Evolutionary conservation across 2,888 invertebrate genomes (phyloP).

Genomic region (Cephalotes varians): DNA sequence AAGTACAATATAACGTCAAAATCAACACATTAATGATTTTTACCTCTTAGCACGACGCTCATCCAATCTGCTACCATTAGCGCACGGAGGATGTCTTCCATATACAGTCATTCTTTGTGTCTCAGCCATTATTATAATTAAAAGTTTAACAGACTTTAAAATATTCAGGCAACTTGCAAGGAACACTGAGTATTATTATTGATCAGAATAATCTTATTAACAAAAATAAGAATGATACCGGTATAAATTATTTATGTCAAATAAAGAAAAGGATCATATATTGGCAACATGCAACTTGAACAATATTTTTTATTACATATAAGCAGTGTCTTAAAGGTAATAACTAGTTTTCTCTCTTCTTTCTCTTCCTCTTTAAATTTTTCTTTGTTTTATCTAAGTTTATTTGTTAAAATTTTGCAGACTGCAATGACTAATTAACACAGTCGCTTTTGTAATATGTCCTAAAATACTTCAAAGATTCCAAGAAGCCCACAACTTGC

Average conservation of each 20-base stretch:
- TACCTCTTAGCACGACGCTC: constrained; percentile 90
- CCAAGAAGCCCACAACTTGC: neutral
- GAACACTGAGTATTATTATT: constrained; percentile 44
- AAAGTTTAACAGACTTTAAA: constrained; percentile 41
- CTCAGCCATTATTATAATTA: constrained; percentile 88
- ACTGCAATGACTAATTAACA: neutral
- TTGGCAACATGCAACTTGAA: constrained; percentile 3
- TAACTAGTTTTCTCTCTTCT: neutral
- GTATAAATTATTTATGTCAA: neutral
- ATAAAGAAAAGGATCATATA: constrained; percentile 7
- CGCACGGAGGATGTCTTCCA: constrained; percentile 93
- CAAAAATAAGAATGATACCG: neutral
- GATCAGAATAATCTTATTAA: neutral
- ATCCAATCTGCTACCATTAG: constrained; percentile 90
- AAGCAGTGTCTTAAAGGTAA: constrained; percentile 5
- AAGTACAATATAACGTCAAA: neutral
- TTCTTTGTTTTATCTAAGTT: neutral
- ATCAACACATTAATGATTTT: neutral
- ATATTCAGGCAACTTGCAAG: constrained; percentile 55
- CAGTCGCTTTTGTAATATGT: neutral
- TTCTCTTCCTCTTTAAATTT: neutral
- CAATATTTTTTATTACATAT: neutral
- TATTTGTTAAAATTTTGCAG: constrained; percentile 8
- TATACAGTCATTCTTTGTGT: constrained; percentile 90
- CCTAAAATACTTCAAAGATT: neutral